Base-by-base conservation (phyloP, 2,113 vertebrate genomes). In the Leucoraja erinaceus region DNA sequence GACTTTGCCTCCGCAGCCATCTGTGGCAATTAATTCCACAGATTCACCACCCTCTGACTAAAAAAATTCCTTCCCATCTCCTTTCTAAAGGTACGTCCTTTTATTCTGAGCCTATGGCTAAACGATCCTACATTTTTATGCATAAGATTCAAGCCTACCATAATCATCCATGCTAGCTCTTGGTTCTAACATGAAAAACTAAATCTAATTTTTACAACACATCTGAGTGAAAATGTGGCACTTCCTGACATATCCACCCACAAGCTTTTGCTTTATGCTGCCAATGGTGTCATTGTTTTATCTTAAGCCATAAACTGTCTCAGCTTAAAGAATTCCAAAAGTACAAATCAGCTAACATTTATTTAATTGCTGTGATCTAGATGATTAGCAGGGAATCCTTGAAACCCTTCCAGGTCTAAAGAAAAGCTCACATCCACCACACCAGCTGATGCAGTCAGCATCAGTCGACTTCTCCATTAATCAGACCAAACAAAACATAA, bases 361-460 rank as follows among this genome's bases (percentile, higher is more conserved):
- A 72, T 72, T 47, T 72, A 12, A 70, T 47, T 91, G 18, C 86
- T 38, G 72, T 25, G 33, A 72, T 72, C 31, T 68, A 70, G 86
- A 68, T 38, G 61, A 68, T 38, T 72, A 72, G 0, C 47, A 16
- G 90, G 72, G 90, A 68, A 91, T 91, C 90, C 33, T 91, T 74
- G 68, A 54, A 91, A 72, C 10, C 33, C 22, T 72, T 72, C 66
- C 90, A 91, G 33, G 90, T 33, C 90, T 33, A 72, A 74, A 91
- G 70, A 22, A 91, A 47, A 91, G 54, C 68, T 72, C 66, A 74
- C 90, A 28, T 74, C 90, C 22, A 91, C 90, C 72, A 33, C 66
- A 91, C 70, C 68, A 54, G 66, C 90, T 47, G 38, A 91, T 72
- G 20, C 33, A 70, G 76, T 31, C 38, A 8, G 81, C 59, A 90